Percentiles rank a stretch among this genome's conserved stretches.
These are phyloP conservation scores for Danio jaintianensis DNA, from an alignment of 2,797 vertebrate species.

Conservation along the genomic window DNA sequence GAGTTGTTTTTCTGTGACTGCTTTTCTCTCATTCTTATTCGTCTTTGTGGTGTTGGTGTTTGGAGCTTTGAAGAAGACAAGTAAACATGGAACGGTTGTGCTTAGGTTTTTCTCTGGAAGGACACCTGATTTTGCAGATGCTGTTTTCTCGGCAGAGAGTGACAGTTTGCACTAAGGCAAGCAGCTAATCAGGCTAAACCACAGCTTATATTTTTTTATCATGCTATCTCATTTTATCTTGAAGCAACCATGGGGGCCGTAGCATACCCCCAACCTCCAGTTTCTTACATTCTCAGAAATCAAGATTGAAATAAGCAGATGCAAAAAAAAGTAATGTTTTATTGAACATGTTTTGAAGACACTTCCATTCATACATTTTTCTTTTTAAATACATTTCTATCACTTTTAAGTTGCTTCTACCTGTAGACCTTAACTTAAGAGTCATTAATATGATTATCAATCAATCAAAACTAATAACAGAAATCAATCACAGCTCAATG, in stretches of 20 bases:
- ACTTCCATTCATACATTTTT: neutral
- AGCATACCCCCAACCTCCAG: neutral
- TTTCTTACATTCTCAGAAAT: conserved; percentile 16
- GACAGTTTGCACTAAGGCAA: conserved; percentile 31
- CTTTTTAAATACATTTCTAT: neutral
- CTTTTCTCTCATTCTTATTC: neutral
- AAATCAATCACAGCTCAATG: neutral
- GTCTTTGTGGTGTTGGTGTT: neutral
- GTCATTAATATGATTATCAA: neutral
- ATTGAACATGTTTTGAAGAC: neutral
- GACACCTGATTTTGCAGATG: conserved; percentile 20
- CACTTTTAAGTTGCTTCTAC: neutral
- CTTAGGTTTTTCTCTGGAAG: neutral
- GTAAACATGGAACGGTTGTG: neutral
- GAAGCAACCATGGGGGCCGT: conserved; percentile 1
- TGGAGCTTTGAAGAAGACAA: neutral
- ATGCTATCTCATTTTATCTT: conserved; percentile 41
- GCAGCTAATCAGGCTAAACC: conserved; percentile 28
- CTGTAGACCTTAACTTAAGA: neutral
- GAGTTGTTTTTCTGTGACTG: neutral
- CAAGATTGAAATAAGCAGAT: neutral
- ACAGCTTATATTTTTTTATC: conserved; percentile 32
- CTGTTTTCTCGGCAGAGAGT: neutral
- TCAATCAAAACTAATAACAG: neutral
- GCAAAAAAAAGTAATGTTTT: neutral